phyloP scores from a whole-genome alignment of 2,888 invertebrate genomes.

The Caenorhabditis macrosperma region DNA sequence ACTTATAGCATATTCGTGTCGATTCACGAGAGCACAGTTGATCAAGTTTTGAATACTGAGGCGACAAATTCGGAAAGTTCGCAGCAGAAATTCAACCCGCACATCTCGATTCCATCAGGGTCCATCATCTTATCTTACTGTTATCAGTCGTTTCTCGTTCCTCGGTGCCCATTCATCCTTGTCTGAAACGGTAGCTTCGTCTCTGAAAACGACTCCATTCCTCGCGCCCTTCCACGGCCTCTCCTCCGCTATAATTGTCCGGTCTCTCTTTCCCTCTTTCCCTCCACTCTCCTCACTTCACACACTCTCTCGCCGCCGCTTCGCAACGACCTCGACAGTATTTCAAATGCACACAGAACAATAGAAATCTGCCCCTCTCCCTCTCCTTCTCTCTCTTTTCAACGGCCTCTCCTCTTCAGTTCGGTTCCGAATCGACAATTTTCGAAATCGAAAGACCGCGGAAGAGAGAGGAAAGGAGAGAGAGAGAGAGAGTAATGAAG shows the following conservation, averaged over 20 bases:
- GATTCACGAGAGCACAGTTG: no score
- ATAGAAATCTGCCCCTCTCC: slow-evolving; percentile 29
- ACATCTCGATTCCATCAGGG: no score
- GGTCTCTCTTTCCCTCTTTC: slow-evolving; percentile 9
- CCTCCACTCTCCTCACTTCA: neutral
- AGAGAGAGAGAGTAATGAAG: slow-evolving; percentile 12
- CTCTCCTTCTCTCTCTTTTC: neutral
- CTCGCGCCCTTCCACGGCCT: neutral
- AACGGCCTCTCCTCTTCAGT: neutral
- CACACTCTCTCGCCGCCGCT: slow-evolving; percentile 2
- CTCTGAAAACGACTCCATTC: no score
- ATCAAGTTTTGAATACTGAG: no score
- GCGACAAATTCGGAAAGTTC: no score
- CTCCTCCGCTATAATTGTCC: slow-evolving; percentile 12
- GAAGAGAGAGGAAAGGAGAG: neutral
- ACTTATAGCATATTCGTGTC: no score
- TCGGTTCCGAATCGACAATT: slow-evolving; percentile 26
- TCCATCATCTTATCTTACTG: no score
- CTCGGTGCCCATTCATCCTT: neutral
- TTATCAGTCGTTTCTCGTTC: no score
- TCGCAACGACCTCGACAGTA: slow-evolving; percentile 52
- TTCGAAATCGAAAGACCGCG: slow-evolving; percentile 44
- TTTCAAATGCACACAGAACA: slow-evolving; percentile 58
- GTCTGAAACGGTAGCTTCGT: no score
- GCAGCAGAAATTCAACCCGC: no score